phyloP scores from a whole-genome alignment of 2,888 invertebrate species.

The Osedax frankpressi region DNA sequence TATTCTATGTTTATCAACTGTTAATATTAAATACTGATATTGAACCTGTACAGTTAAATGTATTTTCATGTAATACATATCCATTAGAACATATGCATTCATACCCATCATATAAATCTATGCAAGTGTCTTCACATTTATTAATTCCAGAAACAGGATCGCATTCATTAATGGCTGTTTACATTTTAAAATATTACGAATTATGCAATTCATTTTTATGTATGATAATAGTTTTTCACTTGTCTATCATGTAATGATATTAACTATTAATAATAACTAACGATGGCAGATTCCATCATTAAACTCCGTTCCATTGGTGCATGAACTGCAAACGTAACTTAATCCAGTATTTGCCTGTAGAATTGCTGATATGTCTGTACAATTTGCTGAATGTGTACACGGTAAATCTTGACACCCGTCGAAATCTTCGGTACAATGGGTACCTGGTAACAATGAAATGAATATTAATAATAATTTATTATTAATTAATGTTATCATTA shows the following conservation, averaged over 20 bases:
- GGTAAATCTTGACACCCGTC: slow-evolving; percentile 3
- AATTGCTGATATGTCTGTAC: slow-evolving; percentile 8
- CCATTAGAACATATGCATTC: background rate
- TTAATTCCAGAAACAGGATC: background rate
- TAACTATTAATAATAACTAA: no score
- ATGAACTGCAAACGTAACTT: slow-evolving; percentile 2
- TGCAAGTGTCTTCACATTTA: background rate
- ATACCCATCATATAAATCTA: background rate
- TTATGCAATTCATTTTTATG: background rate
- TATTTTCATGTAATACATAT: background rate
- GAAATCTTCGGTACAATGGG: background rate
- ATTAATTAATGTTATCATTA: no score
- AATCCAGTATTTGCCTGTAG: background rate
- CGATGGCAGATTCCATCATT: background rate
- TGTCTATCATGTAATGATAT: no score
- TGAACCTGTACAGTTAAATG: background rate
- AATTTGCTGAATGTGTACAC: slow-evolving; percentile 1
- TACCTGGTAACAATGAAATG: no score
- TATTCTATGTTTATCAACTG: background rate
- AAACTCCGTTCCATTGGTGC: background rate
- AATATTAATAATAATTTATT: no score
- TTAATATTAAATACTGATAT: background rate
- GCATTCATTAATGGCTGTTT: background rate
- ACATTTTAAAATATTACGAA: no score
- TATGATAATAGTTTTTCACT: background rate